Evolutionary conservation across 2,797 vertebrate species (phyloP).

Genomic region (Sardinella longiceps): DNA sequence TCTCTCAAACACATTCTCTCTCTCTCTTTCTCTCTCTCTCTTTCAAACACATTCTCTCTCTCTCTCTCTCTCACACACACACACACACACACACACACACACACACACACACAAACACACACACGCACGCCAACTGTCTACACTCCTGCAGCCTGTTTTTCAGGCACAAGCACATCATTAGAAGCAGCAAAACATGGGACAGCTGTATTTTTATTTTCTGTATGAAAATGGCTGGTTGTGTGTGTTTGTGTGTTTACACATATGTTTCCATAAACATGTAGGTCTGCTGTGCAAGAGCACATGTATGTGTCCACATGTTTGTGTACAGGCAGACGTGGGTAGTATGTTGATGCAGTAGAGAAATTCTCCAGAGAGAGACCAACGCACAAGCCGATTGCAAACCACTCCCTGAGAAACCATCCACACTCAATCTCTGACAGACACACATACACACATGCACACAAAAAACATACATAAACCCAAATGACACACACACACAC

Average conservation of each 20-base stretch:
- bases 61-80: background rate
- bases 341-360: background rate
- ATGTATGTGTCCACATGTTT: background rate
- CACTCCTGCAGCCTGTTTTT: background rate
- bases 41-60: no score
- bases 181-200: background rate
- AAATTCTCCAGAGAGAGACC: background rate
- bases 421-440: background rate
- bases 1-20: no score
- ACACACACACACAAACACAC: background rate
- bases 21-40: no score
- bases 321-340: background rate
- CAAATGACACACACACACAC: background rate
- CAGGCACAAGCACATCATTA: background rate
- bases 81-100: background rate
- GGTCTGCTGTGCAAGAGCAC: background rate
- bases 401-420: background rate
- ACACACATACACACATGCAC: background rate
- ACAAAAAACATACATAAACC: background rate
- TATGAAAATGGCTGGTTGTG: background rate
- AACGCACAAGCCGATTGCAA: background rate
- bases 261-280: background rate
- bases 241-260: conserved; percentile 50
- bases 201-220: background rate
- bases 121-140: background rate